These are phyloP conservation scores for Acanthornis magna DNA, from an alignment of 2,797 vertebrate species.

Conservation along the genomic window DNA sequence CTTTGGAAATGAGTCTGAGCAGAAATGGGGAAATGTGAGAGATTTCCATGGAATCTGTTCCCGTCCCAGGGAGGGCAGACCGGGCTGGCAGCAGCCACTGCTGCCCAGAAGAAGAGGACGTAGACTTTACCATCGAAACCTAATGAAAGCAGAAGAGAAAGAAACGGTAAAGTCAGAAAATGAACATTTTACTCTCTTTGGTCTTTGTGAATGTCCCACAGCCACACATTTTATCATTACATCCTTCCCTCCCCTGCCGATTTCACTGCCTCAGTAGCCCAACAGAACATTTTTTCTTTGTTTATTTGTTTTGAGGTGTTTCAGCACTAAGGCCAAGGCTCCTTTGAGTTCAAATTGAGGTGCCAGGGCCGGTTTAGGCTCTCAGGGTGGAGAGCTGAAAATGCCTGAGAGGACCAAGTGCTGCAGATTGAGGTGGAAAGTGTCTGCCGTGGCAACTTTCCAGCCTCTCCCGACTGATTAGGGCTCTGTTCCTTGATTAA, in stretches of 20 bases:
- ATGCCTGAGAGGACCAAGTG: background rate
- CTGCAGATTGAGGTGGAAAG: background rate
- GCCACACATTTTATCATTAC: background rate
- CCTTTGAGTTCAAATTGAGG: background rate
- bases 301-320: background rate
- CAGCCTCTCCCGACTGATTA: background rate
- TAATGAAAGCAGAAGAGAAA: background rate
- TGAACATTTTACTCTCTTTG: background rate
- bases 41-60: background rate
- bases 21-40: background rate
- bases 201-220: background rate
- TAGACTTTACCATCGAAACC: background rate
- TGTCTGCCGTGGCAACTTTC: accelerated
- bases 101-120: background rate
- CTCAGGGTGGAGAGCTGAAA: background rate
- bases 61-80: background rate
- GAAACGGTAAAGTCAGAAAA: background rate
- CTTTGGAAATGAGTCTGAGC: background rate
- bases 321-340: background rate
- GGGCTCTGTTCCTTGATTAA: background rate
- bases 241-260: background rate
- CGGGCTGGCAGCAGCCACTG: background rate
- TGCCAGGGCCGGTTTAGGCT: background rate
- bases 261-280: background rate
- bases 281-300: background rate